These are phyloP conservation scores for Meloidogyne floridensis DNA, from an alignment of 1,140 invertebrate genomes.

Conservation along the genomic window DNA sequence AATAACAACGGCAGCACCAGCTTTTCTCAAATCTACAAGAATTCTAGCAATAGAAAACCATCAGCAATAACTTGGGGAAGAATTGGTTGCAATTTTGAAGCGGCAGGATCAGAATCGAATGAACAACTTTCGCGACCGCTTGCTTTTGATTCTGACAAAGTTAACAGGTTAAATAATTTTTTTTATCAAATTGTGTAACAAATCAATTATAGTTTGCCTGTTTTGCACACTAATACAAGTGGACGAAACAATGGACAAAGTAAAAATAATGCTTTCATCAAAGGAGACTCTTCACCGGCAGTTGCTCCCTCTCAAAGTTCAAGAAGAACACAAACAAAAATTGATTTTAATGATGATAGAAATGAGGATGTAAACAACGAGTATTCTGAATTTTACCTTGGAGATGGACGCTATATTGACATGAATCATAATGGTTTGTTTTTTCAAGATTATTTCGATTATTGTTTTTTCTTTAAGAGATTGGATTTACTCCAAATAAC, in stretches of 20 bases:
- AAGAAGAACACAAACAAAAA: not conserved
- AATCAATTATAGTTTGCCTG: conserved; percentile 33
- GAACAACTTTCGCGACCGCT: not conserved
- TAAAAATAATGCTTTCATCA: conserved; percentile 16
- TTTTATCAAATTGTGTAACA: not conserved
- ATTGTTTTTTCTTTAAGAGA: not conserved
- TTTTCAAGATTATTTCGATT: not conserved
- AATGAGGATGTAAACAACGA: conserved; percentile 37
- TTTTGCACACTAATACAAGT: not conserved
- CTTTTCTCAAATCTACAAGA: not conserved
- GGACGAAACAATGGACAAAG: not conserved
- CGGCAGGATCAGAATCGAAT: conserved; percentile 31
- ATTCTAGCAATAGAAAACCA: conserved; percentile 1
- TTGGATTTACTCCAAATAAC: not conserved
- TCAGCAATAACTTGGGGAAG: not conserved
- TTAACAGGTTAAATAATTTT: conserved; percentile 20
- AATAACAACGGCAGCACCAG: conserved; percentile 21
- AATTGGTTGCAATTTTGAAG: conserved; percentile 47
- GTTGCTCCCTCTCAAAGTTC: not conserved
- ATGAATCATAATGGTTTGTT: conserved; percentile 58
- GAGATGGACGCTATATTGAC: conserved; percentile 60
- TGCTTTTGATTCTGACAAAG: conserved; percentile 33
- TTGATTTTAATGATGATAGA: not conserved
- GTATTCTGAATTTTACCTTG: conserved; percentile 51
- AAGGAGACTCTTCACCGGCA: not conserved